A percentile compares a stretch with the other conserved stretches of the same genome.
Evolutionary conservation across 2,888 invertebrate genomes (phyloP).

Genomic region (Lepeophtheirus nordmannii): DNA sequence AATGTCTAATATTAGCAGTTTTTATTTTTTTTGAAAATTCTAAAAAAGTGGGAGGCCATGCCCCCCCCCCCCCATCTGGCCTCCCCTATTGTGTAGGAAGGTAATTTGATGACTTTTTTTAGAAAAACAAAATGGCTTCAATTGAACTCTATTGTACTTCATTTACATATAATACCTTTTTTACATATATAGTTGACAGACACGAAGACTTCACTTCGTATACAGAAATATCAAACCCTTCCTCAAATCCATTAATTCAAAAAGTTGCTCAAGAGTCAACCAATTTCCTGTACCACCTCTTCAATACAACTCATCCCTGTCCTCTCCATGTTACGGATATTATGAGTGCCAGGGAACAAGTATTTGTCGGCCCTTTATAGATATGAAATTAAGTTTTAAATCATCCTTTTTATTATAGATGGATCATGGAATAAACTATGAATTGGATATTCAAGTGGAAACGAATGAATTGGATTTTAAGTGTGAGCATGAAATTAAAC

Average conservation of each 20-base stretch:
- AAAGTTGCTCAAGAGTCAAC: constrained; percentile 3
- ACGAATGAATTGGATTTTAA: not conserved
- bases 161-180: too few species aligned
- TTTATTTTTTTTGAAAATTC: too few species aligned
- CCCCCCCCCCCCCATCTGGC: too few species aligned
- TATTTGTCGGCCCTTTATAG: not conserved
- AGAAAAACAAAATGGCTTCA: too few species aligned
- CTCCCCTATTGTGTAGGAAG: too few species aligned
- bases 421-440: not conserved
- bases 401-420: not conserved
- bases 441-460: not conserved
- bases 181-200: too few species aligned
- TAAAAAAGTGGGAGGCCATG: too few species aligned
- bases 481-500: not conserved
- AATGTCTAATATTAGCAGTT: too few species aligned
- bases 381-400: too few species aligned
- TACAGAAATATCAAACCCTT: not conserved
- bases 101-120: too few species aligned
- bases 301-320: not conserved
- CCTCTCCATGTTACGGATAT: not conserved
- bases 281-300: not conserved
- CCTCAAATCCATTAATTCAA: not conserved
- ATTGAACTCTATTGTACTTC: too few species aligned
- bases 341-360: not conserved
- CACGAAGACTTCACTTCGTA: not conserved